Percentiles rank a stretch among this genome's conserved stretches.
phyloP scores from a whole-genome alignment of 2,113 vertebrate species.

The Ginglymostoma cirratum region DNA sequence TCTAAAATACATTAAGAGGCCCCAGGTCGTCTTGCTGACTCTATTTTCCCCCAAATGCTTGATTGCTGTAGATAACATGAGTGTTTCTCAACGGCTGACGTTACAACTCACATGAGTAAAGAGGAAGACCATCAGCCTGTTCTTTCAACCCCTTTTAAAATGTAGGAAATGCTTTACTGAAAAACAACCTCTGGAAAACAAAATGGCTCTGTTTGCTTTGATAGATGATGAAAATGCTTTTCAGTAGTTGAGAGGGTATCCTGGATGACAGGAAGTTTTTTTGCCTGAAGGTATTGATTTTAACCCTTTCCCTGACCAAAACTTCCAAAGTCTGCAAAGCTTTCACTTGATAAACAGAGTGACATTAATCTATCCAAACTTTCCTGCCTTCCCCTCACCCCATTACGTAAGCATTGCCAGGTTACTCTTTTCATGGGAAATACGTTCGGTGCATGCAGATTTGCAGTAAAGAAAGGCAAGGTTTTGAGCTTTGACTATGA shows the following conservation, averaged over 20 bases:
- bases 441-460: background rate
- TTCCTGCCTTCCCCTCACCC: background rate
- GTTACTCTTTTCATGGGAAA: background rate
- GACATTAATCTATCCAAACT: background rate
- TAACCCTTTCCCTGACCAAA: background rate
- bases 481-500: background rate
- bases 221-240: background rate
- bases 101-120: background rate
- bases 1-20: slow-evolving; percentile 27
- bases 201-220: slow-evolving; percentile 14
- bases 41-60: background rate
- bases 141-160: slow-evolving; percentile 37
- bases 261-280: slow-evolving; percentile 33
- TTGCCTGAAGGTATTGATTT: slow-evolving; percentile 21
- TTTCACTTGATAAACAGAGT: background rate
- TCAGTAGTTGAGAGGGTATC: slow-evolving; percentile 7
- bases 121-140: slow-evolving; percentile 16
- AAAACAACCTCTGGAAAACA: slow-evolving; percentile 36
- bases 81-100: slow-evolving; percentile 13
- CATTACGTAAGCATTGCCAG: background rate
- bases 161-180: slow-evolving; percentile 29
- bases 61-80: slow-evolving; percentile 11
- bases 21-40: slow-evolving; percentile 21
- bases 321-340: background rate
- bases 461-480: background rate